A percentile compares a stretch with the other conserved stretches of the same genome.
phyloP scores from a whole-genome alignment of 2,113 vertebrate species.

The Penelope pileata region DNA sequence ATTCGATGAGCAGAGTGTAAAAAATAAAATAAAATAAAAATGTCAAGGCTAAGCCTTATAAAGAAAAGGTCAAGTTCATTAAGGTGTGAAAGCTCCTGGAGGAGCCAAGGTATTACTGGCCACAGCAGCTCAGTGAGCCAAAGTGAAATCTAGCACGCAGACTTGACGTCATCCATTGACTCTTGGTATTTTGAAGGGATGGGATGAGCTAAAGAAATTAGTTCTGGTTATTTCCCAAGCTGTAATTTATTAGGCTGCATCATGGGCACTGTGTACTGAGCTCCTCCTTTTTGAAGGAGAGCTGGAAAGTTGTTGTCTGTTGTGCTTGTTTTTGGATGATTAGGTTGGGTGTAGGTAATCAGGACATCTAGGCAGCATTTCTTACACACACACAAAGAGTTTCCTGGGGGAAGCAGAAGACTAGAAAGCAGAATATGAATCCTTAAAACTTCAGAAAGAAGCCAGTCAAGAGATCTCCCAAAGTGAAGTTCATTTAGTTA shows the following conservation, averaged over 20 bases:
- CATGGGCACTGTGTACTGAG: not conserved
- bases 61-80: constrained; percentile 18
- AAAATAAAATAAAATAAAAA: too few relatives aligned
- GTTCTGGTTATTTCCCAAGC: not conserved
- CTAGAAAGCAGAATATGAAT: not conserved
- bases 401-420: not conserved
- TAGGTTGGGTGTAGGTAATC: not conserved
- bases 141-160: not conserved
- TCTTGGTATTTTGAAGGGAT: not conserved
- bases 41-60: not conserved
- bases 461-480: not conserved
- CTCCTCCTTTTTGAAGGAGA: not conserved
- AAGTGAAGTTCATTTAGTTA: not conserved
- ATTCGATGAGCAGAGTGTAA: not conserved
- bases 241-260: not conserved
- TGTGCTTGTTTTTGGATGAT: not conserved
- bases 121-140: not conserved
- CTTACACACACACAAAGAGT: not conserved
- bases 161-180: not conserved
- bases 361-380: not conserved
- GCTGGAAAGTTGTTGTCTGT: not conserved
- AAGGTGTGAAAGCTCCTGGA: constrained; percentile 30
- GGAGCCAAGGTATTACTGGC: not conserved
- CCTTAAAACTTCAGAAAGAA: not conserved
- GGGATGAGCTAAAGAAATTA: not conserved